Conservation (phyloP, 2,113 vertebrate genomes). For the Globicephala melas region DNA sequence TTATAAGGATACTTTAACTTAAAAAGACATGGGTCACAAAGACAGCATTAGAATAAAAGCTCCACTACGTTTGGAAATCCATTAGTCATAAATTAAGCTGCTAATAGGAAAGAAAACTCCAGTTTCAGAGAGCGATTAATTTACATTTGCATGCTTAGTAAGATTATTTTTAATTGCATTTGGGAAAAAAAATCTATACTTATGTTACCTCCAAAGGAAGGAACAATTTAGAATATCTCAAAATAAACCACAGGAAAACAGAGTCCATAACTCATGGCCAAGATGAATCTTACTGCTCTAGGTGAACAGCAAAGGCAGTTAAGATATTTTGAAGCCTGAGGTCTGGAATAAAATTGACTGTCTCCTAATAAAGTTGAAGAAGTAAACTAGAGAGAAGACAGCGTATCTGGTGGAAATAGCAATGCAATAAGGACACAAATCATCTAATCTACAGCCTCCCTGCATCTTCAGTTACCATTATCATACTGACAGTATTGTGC, state of each 20-base stretch:
- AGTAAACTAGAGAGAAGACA: background rate
- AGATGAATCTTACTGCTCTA: background rate
- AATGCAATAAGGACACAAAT: background rate
- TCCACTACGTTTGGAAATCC: background rate
- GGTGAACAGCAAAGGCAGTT: background rate
- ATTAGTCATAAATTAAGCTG: slow-evolving; percentile 33
- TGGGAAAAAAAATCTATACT: background rate
- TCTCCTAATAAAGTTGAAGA: background rate
- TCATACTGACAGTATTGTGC: background rate
- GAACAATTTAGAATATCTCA: background rate
- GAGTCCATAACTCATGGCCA: background rate
- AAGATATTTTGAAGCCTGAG: background rate
- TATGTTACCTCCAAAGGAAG: slow-evolving; percentile 31
- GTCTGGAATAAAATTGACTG: background rate
- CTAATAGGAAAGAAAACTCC: background rate
- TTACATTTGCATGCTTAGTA: slow-evolving; percentile 33
- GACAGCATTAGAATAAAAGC: background rate
- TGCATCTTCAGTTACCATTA: background rate
- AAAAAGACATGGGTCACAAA: background rate
- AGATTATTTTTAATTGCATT: slow-evolving; percentile 37
- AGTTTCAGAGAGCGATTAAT: slow-evolving; percentile 11
- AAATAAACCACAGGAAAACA: slow-evolving; percentile 13
- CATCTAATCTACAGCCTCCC: background rate
- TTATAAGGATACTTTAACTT: background rate
- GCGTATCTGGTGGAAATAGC: background rate